Evolutionary conservation across 2,888 invertebrate species (phyloP).

Genomic region (Graphium colonna): DNA sequence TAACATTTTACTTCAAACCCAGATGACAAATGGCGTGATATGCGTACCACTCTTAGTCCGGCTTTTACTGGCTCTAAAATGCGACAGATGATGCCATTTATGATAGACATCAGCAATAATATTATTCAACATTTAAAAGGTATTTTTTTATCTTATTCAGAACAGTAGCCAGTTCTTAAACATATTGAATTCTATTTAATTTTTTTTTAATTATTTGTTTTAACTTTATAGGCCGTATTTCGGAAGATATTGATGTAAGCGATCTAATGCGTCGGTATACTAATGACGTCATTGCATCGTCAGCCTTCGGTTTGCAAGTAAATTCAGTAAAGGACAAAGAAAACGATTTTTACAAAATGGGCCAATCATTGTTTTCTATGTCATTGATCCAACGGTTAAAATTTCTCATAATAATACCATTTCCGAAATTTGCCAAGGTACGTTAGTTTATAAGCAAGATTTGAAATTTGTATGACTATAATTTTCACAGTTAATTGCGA

Average conservation of each 20-base stretch:
- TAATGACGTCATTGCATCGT: too few species aligned
- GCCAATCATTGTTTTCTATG: conserved; percentile 45
- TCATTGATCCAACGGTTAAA: conserved; percentile 34
- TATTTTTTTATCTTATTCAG: too few species aligned
- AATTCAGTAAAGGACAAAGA: conserved; percentile 74
- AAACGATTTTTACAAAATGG: conserved; percentile 73
- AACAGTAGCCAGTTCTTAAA: too few species aligned
- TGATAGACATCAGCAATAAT: conserved; percentile 52
- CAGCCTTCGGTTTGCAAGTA: too few species aligned
- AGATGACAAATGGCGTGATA: too few species aligned
- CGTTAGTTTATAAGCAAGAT: background rate
- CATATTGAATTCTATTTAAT: too few species aligned
- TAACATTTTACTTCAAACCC: too few species aligned
- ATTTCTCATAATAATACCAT: conserved; percentile 34
- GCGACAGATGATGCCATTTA: conserved; percentile 72
- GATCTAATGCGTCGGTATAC: too few species aligned
- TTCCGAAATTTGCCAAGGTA: conserved; percentile 46
- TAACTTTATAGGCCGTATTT: conserved; percentile 36
- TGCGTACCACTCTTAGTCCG: conserved; percentile 69
- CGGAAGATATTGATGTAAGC: conserved; percentile 57
- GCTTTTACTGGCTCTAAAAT: conserved; percentile 80
- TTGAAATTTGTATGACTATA: background rate
- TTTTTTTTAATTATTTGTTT: too few species aligned
- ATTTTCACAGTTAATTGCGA: conserved; percentile 40
- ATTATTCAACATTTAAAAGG: conserved; percentile 50